Percentiles rank a stretch among this genome's conserved stretches.
These are phyloP conservation scores for Dromaius novaehollandiae DNA, from an alignment of 2,113 vertebrate genomes.

Conservation along the genomic window DNA sequence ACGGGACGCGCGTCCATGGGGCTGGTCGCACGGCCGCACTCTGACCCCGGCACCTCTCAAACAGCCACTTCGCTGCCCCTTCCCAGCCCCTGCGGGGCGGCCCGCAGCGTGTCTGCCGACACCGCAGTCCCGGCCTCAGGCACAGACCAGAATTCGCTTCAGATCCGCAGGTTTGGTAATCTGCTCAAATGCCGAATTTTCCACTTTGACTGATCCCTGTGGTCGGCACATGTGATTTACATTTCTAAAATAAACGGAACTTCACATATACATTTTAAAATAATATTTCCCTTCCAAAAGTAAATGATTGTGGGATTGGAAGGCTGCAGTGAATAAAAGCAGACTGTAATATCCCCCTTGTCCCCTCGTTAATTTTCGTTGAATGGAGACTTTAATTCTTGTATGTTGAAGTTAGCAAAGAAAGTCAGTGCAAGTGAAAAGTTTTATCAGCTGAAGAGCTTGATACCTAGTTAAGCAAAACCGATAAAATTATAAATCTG, in stretches of 20 bases:
- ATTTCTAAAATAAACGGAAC: conserved; percentile 56
- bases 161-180: neutral
- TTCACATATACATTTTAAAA: conserved; percentile 14
- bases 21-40: neutral
- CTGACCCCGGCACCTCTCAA: neutral
- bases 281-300: conserved; percentile 58
- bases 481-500: neutral
- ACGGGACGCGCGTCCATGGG: neutral
- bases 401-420: neutral
- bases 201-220: neutral
- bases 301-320: conserved; percentile 49
- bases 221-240: conserved; percentile 39
- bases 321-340: conserved; percentile 43
- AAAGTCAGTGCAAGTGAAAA: neutral
- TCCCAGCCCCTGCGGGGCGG: neutral
- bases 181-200: neutral
- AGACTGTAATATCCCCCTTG: neutral
- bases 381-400: neutral
- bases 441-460: neutral
- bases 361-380: neutral
- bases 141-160: neutral
- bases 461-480: neutral
- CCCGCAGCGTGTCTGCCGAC: neutral
- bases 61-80: neutral
- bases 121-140: neutral